These are phyloP conservation scores for Spicauda simplicius DNA, from an alignment of 2,888 invertebrate genomes.

Conservation along the genomic window DNA sequence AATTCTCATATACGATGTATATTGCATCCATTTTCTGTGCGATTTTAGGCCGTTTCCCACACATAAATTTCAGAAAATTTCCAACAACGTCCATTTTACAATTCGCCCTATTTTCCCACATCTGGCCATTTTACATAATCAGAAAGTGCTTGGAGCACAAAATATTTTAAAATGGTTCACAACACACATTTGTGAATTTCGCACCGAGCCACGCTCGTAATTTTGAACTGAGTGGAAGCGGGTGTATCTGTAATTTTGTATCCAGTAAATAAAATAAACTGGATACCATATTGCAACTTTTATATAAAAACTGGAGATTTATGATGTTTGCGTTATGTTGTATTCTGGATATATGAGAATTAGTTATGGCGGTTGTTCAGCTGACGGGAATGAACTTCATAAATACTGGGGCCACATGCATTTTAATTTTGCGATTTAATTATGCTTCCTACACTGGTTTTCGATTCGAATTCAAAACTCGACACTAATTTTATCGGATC, in stretches of 20 bases:
- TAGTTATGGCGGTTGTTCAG: too few relatives aligned
- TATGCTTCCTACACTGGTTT: too few relatives aligned
- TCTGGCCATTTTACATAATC: conserved; percentile 30
- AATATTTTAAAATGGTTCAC: conserved; percentile 20
- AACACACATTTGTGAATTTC: conserved; percentile 10
- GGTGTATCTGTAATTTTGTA: conserved; percentile 10
- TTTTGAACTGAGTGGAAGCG: conserved; percentile 20
- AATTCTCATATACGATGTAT: too few relatives aligned
- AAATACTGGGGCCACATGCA: too few relatives aligned
- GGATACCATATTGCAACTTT: not conserved
- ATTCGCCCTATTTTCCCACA: conserved; percentile 6
- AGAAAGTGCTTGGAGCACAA: conserved; percentile 25
- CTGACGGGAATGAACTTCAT: too few relatives aligned
- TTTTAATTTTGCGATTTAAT: too few relatives aligned
- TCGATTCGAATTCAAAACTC: too few relatives aligned
- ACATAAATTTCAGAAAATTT: conserved; percentile 11
- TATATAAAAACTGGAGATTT: not conserved
- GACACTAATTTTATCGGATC: too few relatives aligned
- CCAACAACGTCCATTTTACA: conserved; percentile 8
- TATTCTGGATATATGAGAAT: not conserved
- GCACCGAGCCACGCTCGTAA: conserved; percentile 8
- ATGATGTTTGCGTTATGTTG: conserved; percentile 4
- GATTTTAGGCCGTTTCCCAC: not conserved
- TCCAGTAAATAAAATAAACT: conserved; percentile 6
- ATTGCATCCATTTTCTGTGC: too few relatives aligned